A percentile compares a stretch with the other conserved stretches of the same genome.
These are phyloP conservation scores for Heliangelus exortis DNA, from an alignment of 2,797 vertebrate genomes.

Conservation along the genomic window DNA sequence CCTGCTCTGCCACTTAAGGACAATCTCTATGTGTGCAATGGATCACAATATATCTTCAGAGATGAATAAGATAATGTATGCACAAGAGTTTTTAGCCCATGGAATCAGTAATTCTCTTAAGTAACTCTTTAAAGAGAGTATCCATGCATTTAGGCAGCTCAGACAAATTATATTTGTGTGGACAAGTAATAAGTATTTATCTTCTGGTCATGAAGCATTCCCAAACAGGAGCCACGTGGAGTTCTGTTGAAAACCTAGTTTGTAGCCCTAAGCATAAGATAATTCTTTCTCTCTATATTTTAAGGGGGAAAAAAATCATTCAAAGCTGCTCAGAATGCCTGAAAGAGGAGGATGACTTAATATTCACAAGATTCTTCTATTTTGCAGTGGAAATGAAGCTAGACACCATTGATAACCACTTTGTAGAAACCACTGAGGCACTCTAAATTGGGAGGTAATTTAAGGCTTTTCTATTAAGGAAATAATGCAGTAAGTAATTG, in stretches of 20 bases:
- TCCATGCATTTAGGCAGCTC: neutral
- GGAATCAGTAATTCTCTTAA: slow-evolving; percentile 7
- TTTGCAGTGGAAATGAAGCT: slow-evolving; percentile 36
- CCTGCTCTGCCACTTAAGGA: neutral
- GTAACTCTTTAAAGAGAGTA: neutral
- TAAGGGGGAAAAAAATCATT: neutral
- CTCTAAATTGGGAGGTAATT: slow-evolving; percentile 35
- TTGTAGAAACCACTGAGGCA: neutral
- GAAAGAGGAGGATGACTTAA: slow-evolving; percentile 4
- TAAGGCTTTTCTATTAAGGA: slow-evolving; percentile 44
- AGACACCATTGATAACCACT: slow-evolving; percentile 20
- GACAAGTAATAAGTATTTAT: neutral
- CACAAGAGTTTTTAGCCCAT: neutral
- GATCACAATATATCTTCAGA: neutral
- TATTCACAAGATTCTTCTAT: slow-evolving; percentile 44
- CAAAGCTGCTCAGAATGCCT: slow-evolving; percentile 6
- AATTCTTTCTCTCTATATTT: neutral
- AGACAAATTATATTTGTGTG: neutral
- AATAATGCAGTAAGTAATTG: slow-evolving; percentile 58
- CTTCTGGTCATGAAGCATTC: neutral
- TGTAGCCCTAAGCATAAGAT: neutral
- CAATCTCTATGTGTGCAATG: neutral
- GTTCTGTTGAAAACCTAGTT: neutral
- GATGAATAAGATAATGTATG: neutral
- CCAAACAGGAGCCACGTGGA: neutral